phyloP scores from a whole-genome alignment of 2,113 vertebrate species.

The Alectura lathami region DNA sequence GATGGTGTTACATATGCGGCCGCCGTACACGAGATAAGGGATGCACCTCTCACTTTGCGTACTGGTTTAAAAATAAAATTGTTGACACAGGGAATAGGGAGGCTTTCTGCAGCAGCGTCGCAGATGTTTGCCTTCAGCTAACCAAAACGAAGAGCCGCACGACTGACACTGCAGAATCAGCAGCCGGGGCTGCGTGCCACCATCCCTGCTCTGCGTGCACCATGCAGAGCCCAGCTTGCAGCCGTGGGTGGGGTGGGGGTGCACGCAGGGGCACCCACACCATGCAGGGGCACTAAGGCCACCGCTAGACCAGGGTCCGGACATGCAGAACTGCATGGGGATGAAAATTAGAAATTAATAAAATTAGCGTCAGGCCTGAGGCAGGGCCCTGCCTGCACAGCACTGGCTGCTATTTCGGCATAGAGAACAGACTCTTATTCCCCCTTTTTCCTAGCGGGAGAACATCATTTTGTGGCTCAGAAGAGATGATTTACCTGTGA shows the following conservation, averaged over 20 bases:
- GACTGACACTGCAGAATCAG: neutral
- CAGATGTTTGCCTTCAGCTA: slow-evolving; percentile 57
- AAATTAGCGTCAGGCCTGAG: neutral
- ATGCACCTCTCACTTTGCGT: slow-evolving; percentile 60
- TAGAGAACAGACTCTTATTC: neutral
- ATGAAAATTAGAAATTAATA: neutral
- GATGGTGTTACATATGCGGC: slow-evolving; percentile 82
- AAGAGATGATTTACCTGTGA: rapidly evolving
- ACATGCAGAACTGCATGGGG: rapidly evolving
- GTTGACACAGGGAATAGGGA: slow-evolving; percentile 75
- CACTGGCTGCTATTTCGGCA: rapidly evolving
- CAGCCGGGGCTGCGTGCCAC: rapidly evolving
- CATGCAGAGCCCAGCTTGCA: neutral
- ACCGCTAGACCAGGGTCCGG: neutral
- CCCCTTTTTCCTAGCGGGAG: neutral
- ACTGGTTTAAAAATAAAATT: slow-evolving; percentile 72
- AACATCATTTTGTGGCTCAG: rapidly evolving
- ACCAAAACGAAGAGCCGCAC: neutral
- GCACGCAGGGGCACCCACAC: neutral
- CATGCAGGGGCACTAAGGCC: rapidly evolving
- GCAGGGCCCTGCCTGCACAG: neutral
- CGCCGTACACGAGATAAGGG: slow-evolving; percentile 66
- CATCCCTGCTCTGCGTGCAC: too few species aligned
- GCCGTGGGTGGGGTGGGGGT: too few species aligned
- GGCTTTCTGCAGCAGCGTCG: neutral